Conservation (phyloP, 1,140 invertebrate species). For the Cryptotermes secundus region DNA sequence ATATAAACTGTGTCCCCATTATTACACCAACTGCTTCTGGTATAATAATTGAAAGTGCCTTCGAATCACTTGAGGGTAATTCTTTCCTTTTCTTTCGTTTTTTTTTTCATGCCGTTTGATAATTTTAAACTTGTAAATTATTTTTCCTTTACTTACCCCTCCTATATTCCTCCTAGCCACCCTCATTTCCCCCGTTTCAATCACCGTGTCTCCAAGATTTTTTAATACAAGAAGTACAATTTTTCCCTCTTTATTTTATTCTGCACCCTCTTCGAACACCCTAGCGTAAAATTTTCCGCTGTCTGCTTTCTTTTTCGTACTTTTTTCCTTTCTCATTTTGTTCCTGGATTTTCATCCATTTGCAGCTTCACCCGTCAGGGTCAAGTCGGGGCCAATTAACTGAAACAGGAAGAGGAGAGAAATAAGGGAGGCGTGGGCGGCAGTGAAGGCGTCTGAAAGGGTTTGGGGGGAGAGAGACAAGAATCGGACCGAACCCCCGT, state of each 20-base stretch:
- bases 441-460: background rate
- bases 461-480: background rate
- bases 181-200: constrained; percentile 21
- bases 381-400: constrained; percentile 32
- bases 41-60: constrained; percentile 3
- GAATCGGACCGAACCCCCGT: constrained; percentile 16
- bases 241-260: constrained; percentile 22
- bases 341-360: constrained; percentile 26
- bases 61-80: background rate
- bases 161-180: background rate
- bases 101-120: background rate
- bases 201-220: constrained; percentile 27
- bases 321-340: background rate
- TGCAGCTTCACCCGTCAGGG: constrained; percentile 27
- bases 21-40: background rate
- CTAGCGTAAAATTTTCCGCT: constrained; percentile 30
- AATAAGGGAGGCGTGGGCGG: background rate
- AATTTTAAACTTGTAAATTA: constrained; percentile 24
- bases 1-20: background rate
- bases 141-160: background rate
- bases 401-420: constrained; percentile 15
- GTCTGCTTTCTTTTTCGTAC: background rate
- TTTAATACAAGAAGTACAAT: constrained; percentile 22
- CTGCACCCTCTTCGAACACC: constrained; percentile 5
- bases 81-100: background rate